These are phyloP conservation scores for Euwallacea similis DNA, from an alignment of 1,140 invertebrate species.

Conservation along the genomic window DNA sequence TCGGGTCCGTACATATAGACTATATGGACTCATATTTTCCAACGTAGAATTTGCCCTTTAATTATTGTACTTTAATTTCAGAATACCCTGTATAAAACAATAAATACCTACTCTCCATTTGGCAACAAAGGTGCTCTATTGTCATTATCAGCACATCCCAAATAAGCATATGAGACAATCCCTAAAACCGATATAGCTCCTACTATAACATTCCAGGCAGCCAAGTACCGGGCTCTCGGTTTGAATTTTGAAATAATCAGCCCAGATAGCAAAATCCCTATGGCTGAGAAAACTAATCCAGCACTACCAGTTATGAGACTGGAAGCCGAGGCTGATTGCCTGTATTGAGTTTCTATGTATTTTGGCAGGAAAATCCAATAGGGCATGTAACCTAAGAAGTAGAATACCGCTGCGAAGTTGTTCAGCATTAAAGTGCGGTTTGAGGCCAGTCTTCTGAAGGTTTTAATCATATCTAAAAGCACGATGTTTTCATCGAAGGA, in stretches of 20 bases:
- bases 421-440: conserved; percentile 72
- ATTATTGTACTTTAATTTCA: background rate
- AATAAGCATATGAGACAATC: conserved; percentile 68
- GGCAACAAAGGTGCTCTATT: conserved; percentile 53
- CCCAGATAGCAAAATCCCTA: conserved; percentile 71
- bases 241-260: conserved; percentile 69
- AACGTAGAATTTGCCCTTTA: background rate
- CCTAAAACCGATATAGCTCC: conserved; percentile 66
- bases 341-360: conserved; percentile 75
- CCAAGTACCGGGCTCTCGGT: conserved; percentile 68
- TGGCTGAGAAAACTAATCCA: conserved; percentile 70
- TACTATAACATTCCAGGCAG: conserved; percentile 73
- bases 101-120: conserved; percentile 53
- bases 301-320: conserved; percentile 70
- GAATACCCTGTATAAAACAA: no score
- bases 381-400: conserved; percentile 71
- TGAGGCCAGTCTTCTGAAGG: conserved; percentile 63
- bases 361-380: conserved; percentile 78
- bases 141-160: conserved; percentile 67
- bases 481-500: background rate
- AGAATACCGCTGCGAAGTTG: conserved; percentile 68
- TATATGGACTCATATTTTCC: no score
- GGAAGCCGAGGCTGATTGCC: conserved; percentile 70
- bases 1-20: no score
- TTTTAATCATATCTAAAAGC: conserved; percentile 62